A percentile compares a stretch with the other conserved stretches of the same genome.
Evolutionary conservation across 2,888 invertebrate genomes (phyloP).

Genomic region (Amiota mariae): DNA sequence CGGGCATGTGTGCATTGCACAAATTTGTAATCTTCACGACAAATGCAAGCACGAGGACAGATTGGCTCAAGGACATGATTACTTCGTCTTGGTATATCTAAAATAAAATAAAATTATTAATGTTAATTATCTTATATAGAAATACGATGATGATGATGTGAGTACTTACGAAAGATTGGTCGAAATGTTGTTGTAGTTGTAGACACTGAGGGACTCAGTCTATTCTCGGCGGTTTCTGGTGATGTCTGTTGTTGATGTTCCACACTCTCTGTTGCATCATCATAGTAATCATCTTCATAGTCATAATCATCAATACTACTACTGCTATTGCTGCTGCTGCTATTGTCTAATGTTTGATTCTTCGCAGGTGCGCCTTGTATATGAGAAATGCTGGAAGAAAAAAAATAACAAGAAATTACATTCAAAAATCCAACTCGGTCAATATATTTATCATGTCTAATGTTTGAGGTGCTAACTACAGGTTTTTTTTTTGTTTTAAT

Average conservation of each 20-base stretch:
- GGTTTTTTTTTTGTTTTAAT: too few species aligned
- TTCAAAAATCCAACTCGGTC: background rate
- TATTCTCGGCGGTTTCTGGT: slow-evolving; percentile 54
- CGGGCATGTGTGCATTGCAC: slow-evolving; percentile 75
- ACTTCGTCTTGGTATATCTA: slow-evolving; percentile 65
- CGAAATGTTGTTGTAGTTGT: slow-evolving; percentile 59
- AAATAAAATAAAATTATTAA: background rate
- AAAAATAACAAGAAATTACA: slow-evolving; percentile 2
- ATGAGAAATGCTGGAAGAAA: slow-evolving; percentile 57
- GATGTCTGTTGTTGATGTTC: slow-evolving; percentile 23
- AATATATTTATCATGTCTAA: background rate
- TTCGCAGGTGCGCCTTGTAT: slow-evolving; percentile 59
- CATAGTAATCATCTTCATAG: slow-evolving; percentile 59
- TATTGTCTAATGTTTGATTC: slow-evolving; percentile 39
- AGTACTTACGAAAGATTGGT: slow-evolving; percentile 59
- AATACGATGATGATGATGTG: background rate
- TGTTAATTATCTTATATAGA: slow-evolving; percentile 11
- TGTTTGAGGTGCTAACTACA: too few species aligned
- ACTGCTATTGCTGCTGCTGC: slow-evolving; percentile 41
- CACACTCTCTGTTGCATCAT: slow-evolving; percentile 39
- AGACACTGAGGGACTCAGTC: slow-evolving; percentile 36
- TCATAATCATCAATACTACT: slow-evolving; percentile 54
- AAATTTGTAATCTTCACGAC: slow-evolving; percentile 66
- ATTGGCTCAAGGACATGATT: slow-evolving; percentile 66
- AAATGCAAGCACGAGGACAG: slow-evolving; percentile 69